Base-by-base conservation (phyloP, 2,797 vertebrate genomes). In the Urocyon cinereoargenteus region DNA sequence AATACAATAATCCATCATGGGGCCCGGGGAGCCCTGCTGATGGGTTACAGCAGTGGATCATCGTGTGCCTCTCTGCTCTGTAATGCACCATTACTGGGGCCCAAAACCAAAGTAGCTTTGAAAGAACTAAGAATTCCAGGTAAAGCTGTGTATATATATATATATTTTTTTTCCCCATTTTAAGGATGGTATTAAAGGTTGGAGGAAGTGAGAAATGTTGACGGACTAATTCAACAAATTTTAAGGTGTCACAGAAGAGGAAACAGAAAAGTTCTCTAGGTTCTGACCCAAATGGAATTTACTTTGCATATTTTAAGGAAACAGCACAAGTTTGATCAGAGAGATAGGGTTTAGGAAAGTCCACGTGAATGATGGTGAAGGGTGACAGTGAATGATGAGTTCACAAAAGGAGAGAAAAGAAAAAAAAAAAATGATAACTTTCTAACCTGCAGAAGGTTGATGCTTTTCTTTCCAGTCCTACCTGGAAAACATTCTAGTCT, bases 1-100 rank as follows among this genome's bases (percentile, higher is more conserved):
- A 96, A 96, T 91, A 72, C 51, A 92, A 22, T 64, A 96, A 16
- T 86, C 64, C 61, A 66, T 89, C 93, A 26, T 10, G 2, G 36
- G 91, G 77, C 86, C 84, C 75, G 77, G 10, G 53, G 95, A 36
- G n/a, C 40, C 68, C 15, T 64, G 83, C 61, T 62, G 95, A 96
- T 75, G 3, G 5, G 84, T 61, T 13, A 36, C 0, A 55, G 72
- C 36, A 62, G 57, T 26, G 77, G 18, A 53, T n/a, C 94, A 73
- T 34, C 49, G 22, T 6, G 5, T 21, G 34, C 15, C n/a, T 1
- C 19, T 68, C 16, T 51, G 36, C 34, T 62, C 68, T 1, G 45
- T 59, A 92, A 86, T 14, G 15, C 0, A 40, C 14, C 31, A 82
- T 91, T 40, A 28, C 62, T 28, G 26, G 66, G 78, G 53, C 49